A percentile compares a stretch with the other conserved stretches of the same genome.
phyloP scores from a whole-genome alignment of 53 echinoderm and acorn worm species.

The Astropecten irregularis region DNA sequence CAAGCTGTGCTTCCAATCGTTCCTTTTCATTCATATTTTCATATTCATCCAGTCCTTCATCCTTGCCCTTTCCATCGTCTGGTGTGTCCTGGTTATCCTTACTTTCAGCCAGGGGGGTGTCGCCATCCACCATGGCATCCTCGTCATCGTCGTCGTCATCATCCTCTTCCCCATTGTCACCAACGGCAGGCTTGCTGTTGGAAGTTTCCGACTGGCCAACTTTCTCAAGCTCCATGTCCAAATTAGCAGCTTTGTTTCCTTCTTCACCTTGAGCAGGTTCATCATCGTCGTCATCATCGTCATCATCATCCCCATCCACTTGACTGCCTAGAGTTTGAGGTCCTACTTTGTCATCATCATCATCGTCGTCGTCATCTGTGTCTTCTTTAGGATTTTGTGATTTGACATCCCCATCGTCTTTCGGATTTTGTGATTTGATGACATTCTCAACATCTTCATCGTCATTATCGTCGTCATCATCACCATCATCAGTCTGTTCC shows the following conservation, averaged over 20 bases:
- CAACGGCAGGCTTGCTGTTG: too few species aligned
- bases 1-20: background rate
- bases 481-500: too few species aligned
- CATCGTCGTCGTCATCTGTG: background rate
- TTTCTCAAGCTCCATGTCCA: constrained; percentile 8
- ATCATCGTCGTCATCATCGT: background rate
- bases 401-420: background rate
- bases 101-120: background rate
- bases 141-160: background rate
- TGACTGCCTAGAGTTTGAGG: too few species aligned
- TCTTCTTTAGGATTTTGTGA: background rate
- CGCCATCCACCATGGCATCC: background rate
- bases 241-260: background rate
- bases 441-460: background rate
- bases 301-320: background rate
- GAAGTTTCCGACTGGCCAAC: too few species aligned
- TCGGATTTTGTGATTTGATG: background rate
- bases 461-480: background rate
- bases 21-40: background rate
- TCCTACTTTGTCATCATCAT: background rate
- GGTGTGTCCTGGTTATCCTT: background rate
- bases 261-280: constrained; percentile 5
- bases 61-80: constrained; percentile 11
- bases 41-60: background rate
- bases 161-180: background rate